Percentiles rank a stretch among this genome's conserved stretches.
Evolutionary conservation across 2,888 invertebrate species (phyloP).

Genomic region (Sphaerophoria rueppellii): DNA sequence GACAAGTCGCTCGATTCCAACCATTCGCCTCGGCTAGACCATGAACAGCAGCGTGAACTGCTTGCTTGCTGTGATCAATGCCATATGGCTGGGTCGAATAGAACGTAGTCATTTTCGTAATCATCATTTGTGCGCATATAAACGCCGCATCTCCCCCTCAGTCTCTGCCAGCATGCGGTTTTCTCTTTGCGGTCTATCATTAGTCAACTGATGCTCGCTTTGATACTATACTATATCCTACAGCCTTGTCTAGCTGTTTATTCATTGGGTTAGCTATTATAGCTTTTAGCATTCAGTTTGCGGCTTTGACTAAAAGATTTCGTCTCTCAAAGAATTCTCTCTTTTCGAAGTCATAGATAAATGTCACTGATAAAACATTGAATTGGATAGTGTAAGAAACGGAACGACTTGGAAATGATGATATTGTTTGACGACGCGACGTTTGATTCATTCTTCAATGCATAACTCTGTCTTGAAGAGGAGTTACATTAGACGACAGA

Average conservation of each 20-base stretch:
- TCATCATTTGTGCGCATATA: slow-evolving; percentile 71
- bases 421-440: slow-evolving; percentile 48
- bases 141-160: slow-evolving; percentile 46
- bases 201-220: slow-evolving; percentile 67
- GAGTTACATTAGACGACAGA: slow-evolving; percentile 54
- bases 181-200: slow-evolving; percentile 67
- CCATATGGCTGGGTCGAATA: slow-evolving; percentile 62
- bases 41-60: slow-evolving; percentile 41
- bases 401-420: slow-evolving; percentile 58
- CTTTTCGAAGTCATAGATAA: slow-evolving; percentile 55
- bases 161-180: slow-evolving; percentile 53
- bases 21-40: slow-evolving; percentile 26
- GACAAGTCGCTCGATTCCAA: slow-evolving; percentile 14
- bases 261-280: background rate
- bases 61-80: slow-evolving; percentile 69
- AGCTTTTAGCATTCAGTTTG: slow-evolving; percentile 39
- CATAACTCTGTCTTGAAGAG: background rate
- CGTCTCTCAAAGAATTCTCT: slow-evolving; percentile 61
- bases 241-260: background rate
- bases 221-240: slow-evolving; percentile 36
- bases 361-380: slow-evolving; percentile 70
- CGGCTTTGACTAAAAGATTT: slow-evolving; percentile 70
- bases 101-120: slow-evolving; percentile 73
- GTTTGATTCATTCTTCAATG: slow-evolving; percentile 37
- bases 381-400: slow-evolving; percentile 49